Evolutionary conservation across 2,888 invertebrate species (phyloP).

Genomic region (Chrysotoxum bicinctum): DNA sequence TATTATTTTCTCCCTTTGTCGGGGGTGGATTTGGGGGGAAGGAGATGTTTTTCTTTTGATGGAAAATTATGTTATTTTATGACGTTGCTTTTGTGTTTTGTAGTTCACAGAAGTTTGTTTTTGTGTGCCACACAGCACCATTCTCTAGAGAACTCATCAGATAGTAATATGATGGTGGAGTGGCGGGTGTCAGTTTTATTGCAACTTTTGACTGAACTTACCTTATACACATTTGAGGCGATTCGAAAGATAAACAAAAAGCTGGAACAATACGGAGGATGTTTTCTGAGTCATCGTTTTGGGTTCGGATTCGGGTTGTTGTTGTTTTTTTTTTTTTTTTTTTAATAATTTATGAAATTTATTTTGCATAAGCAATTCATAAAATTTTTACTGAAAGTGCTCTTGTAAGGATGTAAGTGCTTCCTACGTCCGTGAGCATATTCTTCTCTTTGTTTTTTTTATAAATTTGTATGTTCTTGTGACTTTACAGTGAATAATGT

Average conservation of each 20-base stretch:
- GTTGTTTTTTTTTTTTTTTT: conserved; percentile 5
- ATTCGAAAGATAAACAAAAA: conserved; percentile 11
- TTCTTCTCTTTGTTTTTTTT: background rate
- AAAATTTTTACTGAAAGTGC: conserved; percentile 39
- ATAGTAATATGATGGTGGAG: conserved; percentile 2
- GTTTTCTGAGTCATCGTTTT: conserved; percentile 35
- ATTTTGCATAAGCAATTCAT: conserved; percentile 62
- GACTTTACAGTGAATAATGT: background rate
- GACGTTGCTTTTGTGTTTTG: conserved; percentile 41
- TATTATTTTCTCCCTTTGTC: background rate
- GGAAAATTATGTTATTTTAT: conserved; percentile 69
- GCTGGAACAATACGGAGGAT: background rate
- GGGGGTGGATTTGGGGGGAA: background rate
- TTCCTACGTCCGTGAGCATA: background rate
- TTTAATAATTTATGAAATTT: conserved; percentile 48
- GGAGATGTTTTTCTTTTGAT: conserved; percentile 56
- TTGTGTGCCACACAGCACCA: background rate
- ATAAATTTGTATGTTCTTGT: background rate
- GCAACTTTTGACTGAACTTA: conserved; percentile 48
- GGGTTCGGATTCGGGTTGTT: conserved; percentile 10
- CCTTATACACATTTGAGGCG: conserved; percentile 10
- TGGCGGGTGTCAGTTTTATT: conserved; percentile 65
- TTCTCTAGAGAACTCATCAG: background rate
- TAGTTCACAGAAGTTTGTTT: conserved; percentile 17
- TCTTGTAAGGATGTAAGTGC: background rate